Evolutionary conservation across 2,797 vertebrate genomes (phyloP).

Genomic region (Gallirallus australis): DNA sequence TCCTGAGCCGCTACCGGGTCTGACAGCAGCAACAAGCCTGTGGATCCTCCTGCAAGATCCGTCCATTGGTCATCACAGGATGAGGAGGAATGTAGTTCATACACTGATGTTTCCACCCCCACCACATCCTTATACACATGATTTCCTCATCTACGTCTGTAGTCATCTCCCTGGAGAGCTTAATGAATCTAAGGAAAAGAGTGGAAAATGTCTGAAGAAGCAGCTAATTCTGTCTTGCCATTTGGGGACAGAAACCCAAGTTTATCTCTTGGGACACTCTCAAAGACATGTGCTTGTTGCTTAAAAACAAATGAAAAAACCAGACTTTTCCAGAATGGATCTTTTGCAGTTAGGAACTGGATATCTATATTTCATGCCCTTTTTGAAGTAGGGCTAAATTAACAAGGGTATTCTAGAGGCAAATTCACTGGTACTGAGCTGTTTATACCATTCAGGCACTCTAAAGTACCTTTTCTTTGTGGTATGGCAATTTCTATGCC

Average conservation of each 20-base stretch:
- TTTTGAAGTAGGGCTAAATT: background rate
- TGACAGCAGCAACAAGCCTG: background rate
- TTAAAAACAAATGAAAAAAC: background rate
- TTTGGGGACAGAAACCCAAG: background rate
- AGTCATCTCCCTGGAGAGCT: background rate
- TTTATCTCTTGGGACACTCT: background rate
- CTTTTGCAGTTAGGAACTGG: background rate
- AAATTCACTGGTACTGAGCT: background rate
- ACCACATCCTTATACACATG: background rate
- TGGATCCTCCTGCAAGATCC: background rate
- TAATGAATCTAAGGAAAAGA: background rate
- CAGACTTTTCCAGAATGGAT: background rate
- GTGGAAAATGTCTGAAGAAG: background rate
- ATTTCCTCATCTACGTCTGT: background rate
- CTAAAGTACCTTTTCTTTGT: background rate
- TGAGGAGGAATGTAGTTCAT: background rate
- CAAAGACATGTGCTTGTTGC: background rate
- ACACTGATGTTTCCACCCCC: background rate
- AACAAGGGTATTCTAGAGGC: background rate
- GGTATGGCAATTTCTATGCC: background rate
- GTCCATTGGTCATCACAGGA: background rate
- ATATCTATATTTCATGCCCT: background rate
- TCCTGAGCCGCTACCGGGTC: background rate
- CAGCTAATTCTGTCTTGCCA: conserved; percentile 14
- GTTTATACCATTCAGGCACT: background rate